Percentiles rank a stretch among this genome's conserved stretches.
These are phyloP conservation scores for Nibea albiflora DNA, from an alignment of 2,113 vertebrate genomes.

Conservation along the genomic window DNA sequence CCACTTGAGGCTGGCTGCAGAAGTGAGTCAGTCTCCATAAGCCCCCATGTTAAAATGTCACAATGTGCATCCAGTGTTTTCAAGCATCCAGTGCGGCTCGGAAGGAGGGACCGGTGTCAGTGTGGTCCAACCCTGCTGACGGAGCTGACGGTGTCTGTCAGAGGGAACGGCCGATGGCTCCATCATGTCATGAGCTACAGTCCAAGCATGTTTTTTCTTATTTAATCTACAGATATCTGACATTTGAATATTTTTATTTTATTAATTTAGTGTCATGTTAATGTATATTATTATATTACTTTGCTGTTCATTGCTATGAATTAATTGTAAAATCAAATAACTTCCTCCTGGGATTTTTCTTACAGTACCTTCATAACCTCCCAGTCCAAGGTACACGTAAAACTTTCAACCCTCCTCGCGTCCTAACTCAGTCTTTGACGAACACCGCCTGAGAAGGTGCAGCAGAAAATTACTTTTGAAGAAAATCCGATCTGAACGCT, in stretches of 20 bases:
- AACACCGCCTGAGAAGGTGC: conserved; percentile 58
- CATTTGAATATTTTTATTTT: too few species aligned
- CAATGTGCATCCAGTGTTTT: conserved; percentile 21
- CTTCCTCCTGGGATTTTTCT: background rate
- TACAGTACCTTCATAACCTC: background rate
- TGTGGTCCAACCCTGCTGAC: background rate
- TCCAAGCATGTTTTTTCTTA: background rate
- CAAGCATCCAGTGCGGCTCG: background rate
- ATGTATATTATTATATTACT: background rate
- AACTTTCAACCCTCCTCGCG: conserved; percentile 10
- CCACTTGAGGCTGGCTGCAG: too few species aligned
- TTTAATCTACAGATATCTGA: too few species aligned
- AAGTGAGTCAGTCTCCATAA: too few species aligned
- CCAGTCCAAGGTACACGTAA: background rate
- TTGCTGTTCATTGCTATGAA: background rate
- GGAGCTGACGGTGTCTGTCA: conserved; percentile 1
- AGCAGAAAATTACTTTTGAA: conserved; percentile 75
- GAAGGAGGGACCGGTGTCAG: background rate
- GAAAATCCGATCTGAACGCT: conserved; percentile 72
- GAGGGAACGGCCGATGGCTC: too few species aligned
- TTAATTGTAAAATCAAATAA: background rate
- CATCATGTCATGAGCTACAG: too few species aligned
- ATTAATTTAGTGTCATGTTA: too few species aligned
- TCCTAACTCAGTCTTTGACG: conserved; percentile 27
- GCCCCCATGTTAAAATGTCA: too few species aligned